phyloP scores from a whole-genome alignment of 2,113 vertebrate species.

The Siphamia tubifer region DNA sequence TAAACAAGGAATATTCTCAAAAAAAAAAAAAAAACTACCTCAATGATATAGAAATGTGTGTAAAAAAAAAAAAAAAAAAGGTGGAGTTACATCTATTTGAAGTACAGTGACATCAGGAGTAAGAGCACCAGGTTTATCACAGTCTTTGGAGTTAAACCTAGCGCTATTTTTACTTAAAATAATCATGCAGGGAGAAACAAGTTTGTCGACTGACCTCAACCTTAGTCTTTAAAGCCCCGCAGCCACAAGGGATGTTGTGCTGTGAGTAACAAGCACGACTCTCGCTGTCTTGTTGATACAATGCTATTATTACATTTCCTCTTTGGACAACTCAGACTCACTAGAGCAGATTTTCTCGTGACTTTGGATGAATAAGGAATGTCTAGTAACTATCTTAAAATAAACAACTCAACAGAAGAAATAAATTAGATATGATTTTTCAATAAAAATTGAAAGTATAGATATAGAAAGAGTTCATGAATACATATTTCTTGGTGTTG shows the following conservation, averaged over 20 bases:
- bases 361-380: too few species aligned
- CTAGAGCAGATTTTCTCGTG: too few species aligned
- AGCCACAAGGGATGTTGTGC: background rate
- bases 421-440: too few species aligned
- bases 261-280: background rate
- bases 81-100: background rate
- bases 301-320: background rate
- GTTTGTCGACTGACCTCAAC: background rate
- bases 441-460: too few species aligned
- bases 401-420: too few species aligned
- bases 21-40: background rate
- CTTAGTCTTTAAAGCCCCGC: background rate
- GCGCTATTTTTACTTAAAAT: constrained; percentile 7
- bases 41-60: background rate
- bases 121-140: too few species aligned
- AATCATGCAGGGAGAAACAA: background rate
- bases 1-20: background rate
- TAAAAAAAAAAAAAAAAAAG: too few species aligned
- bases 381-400: too few species aligned
- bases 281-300: background rate
- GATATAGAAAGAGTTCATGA: too few species aligned
- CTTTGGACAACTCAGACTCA: background rate
- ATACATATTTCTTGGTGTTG: too few species aligned
- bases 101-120: background rate
- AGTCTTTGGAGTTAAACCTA: background rate